phyloP scores from a whole-genome alignment of 2,888 invertebrate genomes.

The Trisateles emortualis region DNA sequence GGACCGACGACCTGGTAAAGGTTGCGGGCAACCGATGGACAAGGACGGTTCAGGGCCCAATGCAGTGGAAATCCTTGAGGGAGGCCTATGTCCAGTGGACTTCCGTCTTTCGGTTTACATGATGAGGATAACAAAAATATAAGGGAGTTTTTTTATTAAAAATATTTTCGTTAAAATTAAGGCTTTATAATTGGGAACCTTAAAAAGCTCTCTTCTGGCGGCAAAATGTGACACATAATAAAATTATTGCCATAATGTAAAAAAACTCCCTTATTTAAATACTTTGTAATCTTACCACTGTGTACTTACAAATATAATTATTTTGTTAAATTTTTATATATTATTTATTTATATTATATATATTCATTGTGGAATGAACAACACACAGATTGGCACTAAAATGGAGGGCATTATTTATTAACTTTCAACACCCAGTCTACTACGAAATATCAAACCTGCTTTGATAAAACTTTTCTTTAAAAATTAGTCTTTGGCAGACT shows the following conservation, averaged over 20 bases:
- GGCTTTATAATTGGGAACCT: no score
- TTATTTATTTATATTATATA: conserved; percentile 28
- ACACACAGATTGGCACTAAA: conserved; percentile 76
- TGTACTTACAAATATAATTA: conserved; percentile 43
- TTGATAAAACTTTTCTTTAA: conserved; percentile 7
- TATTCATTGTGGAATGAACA: conserved; percentile 65
- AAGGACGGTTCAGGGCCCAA: no score
- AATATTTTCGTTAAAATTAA: background rate
- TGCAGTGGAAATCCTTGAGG: no score
- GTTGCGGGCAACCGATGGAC: no score
- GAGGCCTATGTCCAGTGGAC: no score
- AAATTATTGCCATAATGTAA: background rate
- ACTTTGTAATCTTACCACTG: conserved; percentile 7
- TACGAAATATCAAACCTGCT: conserved; percentile 17
- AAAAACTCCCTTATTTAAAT: background rate
- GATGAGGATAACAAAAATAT: no score
- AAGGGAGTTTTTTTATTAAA: background rate
- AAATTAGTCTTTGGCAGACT: background rate
- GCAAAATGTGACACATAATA: no score
- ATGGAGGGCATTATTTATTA: conserved; percentile 73
- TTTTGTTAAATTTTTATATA: conserved; percentile 36
- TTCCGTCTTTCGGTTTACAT: no score
- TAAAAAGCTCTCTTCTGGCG: no score
- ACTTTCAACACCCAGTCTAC: conserved; percentile 22
- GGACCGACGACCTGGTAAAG: no score